Base-by-base conservation (phyloP, 1,140 invertebrate species). In the Leptestheria dahalacensis region DNA sequence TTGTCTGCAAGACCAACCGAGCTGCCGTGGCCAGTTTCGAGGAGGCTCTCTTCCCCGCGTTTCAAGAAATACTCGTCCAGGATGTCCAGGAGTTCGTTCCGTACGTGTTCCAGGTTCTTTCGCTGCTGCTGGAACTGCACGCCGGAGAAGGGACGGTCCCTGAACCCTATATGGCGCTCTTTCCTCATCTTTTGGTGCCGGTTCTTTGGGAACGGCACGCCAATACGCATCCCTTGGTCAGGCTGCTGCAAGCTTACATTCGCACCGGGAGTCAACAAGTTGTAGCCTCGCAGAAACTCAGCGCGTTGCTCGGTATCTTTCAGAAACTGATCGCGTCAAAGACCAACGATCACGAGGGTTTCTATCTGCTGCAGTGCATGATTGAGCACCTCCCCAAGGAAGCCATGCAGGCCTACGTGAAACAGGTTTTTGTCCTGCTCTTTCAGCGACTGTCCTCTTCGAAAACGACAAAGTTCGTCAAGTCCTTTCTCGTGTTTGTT, bases 61-160 rank as follows among this genome's bases (percentile, higher is more conserved):
- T 97, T 71, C 87, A 96, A 75, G 81, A 81, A 57, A 93, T 98
- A 67, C 74, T 98, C 0, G 84, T 90, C 65, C 85, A 94, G 72
- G 93, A 97, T 72, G 84, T 97, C 56, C 84, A 92, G 78, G 94
- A 97, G 75, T 97, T 97, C 77, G 85, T 96, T 71, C 94, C 94
- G 1, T 97, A 98, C 72, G 88, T 94, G 33, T 96, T 97, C 71
- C 94, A 98, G 88, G 83, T 99, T 69, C 74, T 97, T 29, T 91
- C 92, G 0, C 74, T 97, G 3, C 73, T 97, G 29, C 77, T 98
- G 69, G 92, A 97, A 74, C 73, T 91, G 57, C 84, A 88, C 61
- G 68, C 69, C 9, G 69, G 54, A 24, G 65, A 66, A 54, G 65
- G 2, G 41, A 61, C 24, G 61, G 78, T 90, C 59, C 82, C 88